A percentile compares a stretch with the other conserved stretches of the same genome.
Conservation (phyloP, 2,113 vertebrate genomes). For the Semnornis frantzii region DNA sequence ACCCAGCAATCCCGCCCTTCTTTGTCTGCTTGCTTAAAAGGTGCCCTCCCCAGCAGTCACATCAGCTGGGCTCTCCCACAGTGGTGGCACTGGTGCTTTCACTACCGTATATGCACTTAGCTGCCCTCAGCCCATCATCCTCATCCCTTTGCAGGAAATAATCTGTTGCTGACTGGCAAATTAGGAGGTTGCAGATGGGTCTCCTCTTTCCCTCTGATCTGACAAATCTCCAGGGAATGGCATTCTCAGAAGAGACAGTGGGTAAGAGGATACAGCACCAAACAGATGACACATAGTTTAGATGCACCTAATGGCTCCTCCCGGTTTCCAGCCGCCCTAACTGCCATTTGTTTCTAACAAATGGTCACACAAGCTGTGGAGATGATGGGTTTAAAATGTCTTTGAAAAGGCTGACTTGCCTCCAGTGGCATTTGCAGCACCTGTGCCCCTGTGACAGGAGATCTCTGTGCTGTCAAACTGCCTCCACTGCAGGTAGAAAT, state of each 20-base stretch:
- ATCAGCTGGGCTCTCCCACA: not conserved
- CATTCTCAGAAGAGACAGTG: not conserved
- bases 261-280: not conserved
- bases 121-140: not conserved
- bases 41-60: not conserved
- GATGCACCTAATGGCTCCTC: slow-evolving; percentile 32
- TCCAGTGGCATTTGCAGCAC: slow-evolving; percentile 23
- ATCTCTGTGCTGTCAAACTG: not conserved
- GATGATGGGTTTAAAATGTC: slow-evolving; percentile 49
- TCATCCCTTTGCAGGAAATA: not conserved
- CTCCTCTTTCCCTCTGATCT: slow-evolving; percentile 30
- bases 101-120: not conserved
- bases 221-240: not conserved
- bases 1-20: not conserved
- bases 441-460: slow-evolving; percentile 37
- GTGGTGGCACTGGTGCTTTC: not conserved
- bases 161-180: slow-evolving; percentile 48
- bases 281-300: slow-evolving; percentile 66
- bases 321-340: slow-evolving; percentile 28
- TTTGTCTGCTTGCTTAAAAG: not conserved
- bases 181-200: slow-evolving; percentile 42
- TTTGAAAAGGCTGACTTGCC: slow-evolving; percentile 50
- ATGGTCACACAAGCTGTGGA: slow-evolving; percentile 42
- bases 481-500: slow-evolving; percentile 17
- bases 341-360: slow-evolving; percentile 68